Base-by-base conservation (phyloP, 1,140 invertebrate species). In the Caenorhabditis briggsae region DNA sequence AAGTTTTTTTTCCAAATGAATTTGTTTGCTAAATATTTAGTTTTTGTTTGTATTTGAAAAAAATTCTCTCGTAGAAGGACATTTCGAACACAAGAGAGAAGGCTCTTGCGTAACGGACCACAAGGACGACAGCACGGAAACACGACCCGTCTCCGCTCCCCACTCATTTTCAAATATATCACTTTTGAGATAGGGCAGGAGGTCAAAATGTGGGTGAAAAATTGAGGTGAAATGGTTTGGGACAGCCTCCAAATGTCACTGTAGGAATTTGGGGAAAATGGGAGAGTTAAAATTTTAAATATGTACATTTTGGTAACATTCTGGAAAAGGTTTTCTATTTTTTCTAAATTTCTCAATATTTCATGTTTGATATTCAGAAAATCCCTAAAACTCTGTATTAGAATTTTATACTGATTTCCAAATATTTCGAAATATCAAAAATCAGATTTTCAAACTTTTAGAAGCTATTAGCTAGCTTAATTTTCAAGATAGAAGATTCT, bases 131-230 rank as follows among this genome's bases (percentile, higher is more conserved):
- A 20, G 23, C 23, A 11, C 41, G n/a, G 11, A 43, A 78, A 78
- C 43, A 50, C 7, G n/a, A 23, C 46, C 70, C 70, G 14, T 5
- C 18, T 5, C n/a, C 70, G 8, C n/a, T 9, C 46, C n/a, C 11
- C 5, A 65, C 16, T 11, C 59, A 11, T 20, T 20, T 53, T 78
- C 53, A 53, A n/a, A 78, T 50, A 78, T 78, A 78, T 48, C 46
- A 78, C 70, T n/a, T 41, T 50, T 78, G 18, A 41, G 46, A 78
- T 53, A 23, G 70, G 25, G 5, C 1, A 25, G 43, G n/a, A 78
- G 70, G 59, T 61, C 59, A 61, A 20, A 74, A 46, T 50, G 18
- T 9, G n/a, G 43, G 43, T 78, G 70, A 78, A 78, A 78, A 78
- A 78, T 50, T 48, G 70, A 78, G 70, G 70, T 23, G 64, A 5